Conservation (phyloP, 2,888 invertebrate species). For the Nephrocerus scutellatus region DNA sequence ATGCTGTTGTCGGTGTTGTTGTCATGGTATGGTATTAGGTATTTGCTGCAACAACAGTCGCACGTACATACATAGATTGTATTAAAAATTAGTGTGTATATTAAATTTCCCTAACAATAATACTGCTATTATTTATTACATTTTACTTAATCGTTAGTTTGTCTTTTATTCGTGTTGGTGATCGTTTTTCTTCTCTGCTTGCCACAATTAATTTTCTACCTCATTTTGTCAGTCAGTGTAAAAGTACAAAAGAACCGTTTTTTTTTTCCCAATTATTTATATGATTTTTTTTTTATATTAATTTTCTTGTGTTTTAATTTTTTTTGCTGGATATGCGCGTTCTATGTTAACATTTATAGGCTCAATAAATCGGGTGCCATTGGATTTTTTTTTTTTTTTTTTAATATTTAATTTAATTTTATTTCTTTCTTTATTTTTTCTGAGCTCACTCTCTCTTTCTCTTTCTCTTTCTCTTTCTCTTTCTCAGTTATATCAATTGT, state of each 20-base stretch:
- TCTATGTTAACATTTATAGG: conserved; percentile 24
- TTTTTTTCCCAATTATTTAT: conserved; percentile 13
- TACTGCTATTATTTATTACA: too few species aligned
- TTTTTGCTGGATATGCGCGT: conserved; percentile 24
- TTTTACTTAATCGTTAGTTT: too few species aligned
- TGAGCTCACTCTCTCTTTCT: background rate
- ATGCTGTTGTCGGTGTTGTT: too few species aligned
- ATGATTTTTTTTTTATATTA: conserved; percentile 5
- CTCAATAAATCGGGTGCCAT: too few species aligned
- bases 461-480: conserved; percentile 7
- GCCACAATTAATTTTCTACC: too few species aligned
- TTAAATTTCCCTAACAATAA: too few species aligned
- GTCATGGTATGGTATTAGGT: too few species aligned
- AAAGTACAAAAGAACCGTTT: conserved; percentile 25
- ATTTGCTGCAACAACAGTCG: too few species aligned
- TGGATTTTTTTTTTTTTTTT: conserved; percentile 13
- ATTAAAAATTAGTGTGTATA: too few species aligned
- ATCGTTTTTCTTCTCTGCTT: too few species aligned
- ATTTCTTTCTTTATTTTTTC: background rate
- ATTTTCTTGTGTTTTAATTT: conserved; percentile 9
- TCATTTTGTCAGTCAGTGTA: conserved; percentile 22
- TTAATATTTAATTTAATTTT: conserved; percentile 10
- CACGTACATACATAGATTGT: too few species aligned
- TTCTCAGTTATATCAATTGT: background rate
- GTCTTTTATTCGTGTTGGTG: too few species aligned